phyloP scores from a whole-genome alignment of 2,888 invertebrate species.

The Eupelmus urozonus region DNA sequence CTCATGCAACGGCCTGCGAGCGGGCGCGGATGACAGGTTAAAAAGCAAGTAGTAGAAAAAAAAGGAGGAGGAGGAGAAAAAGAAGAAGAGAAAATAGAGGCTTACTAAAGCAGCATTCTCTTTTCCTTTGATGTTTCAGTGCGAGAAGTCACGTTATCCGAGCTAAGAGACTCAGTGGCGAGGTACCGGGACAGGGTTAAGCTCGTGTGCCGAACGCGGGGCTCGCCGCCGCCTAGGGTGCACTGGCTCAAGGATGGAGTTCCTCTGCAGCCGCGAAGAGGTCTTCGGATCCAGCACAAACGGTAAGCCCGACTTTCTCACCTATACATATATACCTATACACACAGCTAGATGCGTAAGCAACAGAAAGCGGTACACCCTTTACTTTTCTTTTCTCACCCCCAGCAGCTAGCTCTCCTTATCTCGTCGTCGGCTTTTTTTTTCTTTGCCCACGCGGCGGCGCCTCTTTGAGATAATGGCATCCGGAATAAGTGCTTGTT shows the following conservation, averaged over 20 bases:
- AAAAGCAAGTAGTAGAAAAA: neutral
- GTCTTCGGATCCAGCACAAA: slow-evolving; percentile 76
- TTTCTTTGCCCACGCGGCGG: slow-evolving; percentile 5
- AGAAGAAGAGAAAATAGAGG: neutral
- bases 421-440: neutral
- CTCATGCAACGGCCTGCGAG: slow-evolving; percentile 48
- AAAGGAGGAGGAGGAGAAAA: too few species aligned
- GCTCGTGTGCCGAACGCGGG: slow-evolving; percentile 76
- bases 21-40: neutral
- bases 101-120: slow-evolving; percentile 23
- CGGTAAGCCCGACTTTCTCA: slow-evolving; percentile 68
- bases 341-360: neutral
- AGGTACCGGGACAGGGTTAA: slow-evolving; percentile 76
- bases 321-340: slow-evolving; percentile 5
- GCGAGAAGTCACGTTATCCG: slow-evolving; percentile 76
- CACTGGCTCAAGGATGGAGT: slow-evolving; percentile 76
- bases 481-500: slow-evolving; percentile 52
- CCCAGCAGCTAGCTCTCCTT: neutral
- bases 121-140: slow-evolving; percentile 67
- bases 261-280: slow-evolving; percentile 74
- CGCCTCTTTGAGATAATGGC: slow-evolving; percentile 48
- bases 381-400: neutral
- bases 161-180: slow-evolving; percentile 76
- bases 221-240: slow-evolving; percentile 75
- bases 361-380: too few species aligned